phyloP scores from a whole-genome alignment of 2,797 vertebrate genomes.

The Galagoides demidoff region DNA sequence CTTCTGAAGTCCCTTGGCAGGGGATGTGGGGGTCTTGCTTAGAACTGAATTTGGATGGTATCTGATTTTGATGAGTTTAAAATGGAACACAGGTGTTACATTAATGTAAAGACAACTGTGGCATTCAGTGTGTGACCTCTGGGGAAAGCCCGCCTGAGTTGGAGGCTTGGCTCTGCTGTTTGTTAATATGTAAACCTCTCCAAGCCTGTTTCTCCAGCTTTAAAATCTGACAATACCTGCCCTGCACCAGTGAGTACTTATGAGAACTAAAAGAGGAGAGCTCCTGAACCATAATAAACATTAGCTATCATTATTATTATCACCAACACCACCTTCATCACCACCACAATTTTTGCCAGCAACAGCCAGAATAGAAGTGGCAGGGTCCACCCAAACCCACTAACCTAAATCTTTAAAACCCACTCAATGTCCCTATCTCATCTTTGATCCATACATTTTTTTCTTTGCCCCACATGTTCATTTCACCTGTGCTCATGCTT shows the following conservation, averaged over 20 bases:
- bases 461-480: not conserved
- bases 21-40: not conserved
- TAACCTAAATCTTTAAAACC: not conserved
- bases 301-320: not conserved
- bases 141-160: not conserved
- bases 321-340: not conserved
- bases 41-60: slow-evolving; percentile 25
- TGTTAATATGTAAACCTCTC: not conserved
- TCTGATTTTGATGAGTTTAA: slow-evolving; percentile 53
- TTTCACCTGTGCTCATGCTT: not conserved
- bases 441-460: not conserved
- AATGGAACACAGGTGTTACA: slow-evolving; percentile 1
- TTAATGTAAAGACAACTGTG: not conserved
- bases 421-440: not conserved
- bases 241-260: not conserved
- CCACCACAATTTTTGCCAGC: not conserved
- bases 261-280: not conserved
- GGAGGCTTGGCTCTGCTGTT: not conserved
- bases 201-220: not conserved
- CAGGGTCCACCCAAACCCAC: not conserved
- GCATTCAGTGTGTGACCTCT: slow-evolving; percentile 12
- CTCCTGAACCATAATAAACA: not conserved
- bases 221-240: not conserved
- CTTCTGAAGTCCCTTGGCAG: slow-evolving; percentile 10
- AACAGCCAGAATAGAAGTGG: not conserved